Base-by-base conservation (phyloP, 2,113 vertebrate species). In the Gavialis gangeticus region DNA sequence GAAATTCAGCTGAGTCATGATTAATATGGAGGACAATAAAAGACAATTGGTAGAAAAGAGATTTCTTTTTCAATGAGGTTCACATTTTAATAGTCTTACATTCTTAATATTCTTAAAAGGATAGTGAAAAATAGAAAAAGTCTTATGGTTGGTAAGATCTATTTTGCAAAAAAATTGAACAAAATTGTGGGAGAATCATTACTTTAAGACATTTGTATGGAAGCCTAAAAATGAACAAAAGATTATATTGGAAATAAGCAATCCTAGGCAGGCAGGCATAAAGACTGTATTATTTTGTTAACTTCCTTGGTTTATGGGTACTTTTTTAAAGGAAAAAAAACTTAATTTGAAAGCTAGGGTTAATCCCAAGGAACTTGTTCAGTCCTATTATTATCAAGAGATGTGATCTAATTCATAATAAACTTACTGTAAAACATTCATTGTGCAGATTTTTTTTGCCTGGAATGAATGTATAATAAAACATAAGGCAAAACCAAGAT, bases 1-100 rank as follows among this genome's bases (percentile, higher is more conserved):
- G 75, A 67, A 85, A 91, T 95, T 96, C 87, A 91, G 92, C 82
- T 94, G 84, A 64, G 6, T 84, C 91, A 93, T 96, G 76, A 67
- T 78, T 96, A 94, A 94, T 79, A 25, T 75, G 83, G 66, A 79
- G 6, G 87, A 11, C 76, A 88, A 90, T 90, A 94, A 91, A 46
- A 92, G 92, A 94, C 37, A 81, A 91, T 10, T 25, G 37, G 18
- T 90, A 87, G 60, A 92, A 92, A 81, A 94, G 46, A 28, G 1
- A 28, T 34, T 56, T 62, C 34, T 83, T 94, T 64, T 64, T 81
- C 37, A 89, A 25, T 75, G 6, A 66, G 62, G 73, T 91, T 17
- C 57, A 46, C 46, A 46, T 46, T 46, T 46, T 46, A 46, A 46
- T 46, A 46, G 46, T 46, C 46, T 46, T 46, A 46, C 46, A 46